phyloP scores from a whole-genome alignment of 2,797 vertebrate genomes.

The Spinibarbus caldwelli region DNA sequence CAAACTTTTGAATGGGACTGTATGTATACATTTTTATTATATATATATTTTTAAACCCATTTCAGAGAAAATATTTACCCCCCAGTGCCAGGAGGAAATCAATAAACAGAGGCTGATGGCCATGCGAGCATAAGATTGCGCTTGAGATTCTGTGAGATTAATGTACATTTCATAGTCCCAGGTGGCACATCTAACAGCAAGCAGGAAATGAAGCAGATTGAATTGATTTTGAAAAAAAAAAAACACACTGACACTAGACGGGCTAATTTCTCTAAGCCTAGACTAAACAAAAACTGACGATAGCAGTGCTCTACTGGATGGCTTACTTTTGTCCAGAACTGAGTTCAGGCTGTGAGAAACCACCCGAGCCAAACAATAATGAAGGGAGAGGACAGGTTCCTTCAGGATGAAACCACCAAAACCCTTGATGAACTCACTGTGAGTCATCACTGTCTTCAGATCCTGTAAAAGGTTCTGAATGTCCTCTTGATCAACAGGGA shows the following conservation, averaged over 20 bases:
- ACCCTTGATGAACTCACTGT: constrained; percentile 11
- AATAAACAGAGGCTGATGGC: not conserved
- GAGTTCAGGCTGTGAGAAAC: not conserved
- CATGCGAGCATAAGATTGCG: not conserved
- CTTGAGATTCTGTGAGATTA: not conserved
- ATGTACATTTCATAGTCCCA: not conserved
- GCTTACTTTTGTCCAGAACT: not conserved
- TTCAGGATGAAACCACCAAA: constrained; percentile 20
- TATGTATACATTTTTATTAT: not conserved
- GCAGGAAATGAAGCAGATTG: not conserved
- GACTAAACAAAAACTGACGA: not conserved
- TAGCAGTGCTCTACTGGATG: not conserved
- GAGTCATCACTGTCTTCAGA: constrained; percentile 8
- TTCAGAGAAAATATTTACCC: not conserved
- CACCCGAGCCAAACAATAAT: not conserved
- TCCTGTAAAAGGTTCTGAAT: constrained; percentile 28
- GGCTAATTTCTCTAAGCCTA: not conserved
- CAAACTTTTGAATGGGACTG: not conserved
- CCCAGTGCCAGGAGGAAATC: not conserved
- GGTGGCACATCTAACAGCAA: not conserved
- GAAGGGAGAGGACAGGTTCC: constrained; percentile 9
- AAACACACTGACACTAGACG: not conserved
- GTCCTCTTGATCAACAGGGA: constrained; percentile 26
- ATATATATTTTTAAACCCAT: not conserved
- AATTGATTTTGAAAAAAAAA: not conserved